These are phyloP conservation scores for Anorthoa munda DNA, from an alignment of 2,888 invertebrate species.

Conservation along the genomic window DNA sequence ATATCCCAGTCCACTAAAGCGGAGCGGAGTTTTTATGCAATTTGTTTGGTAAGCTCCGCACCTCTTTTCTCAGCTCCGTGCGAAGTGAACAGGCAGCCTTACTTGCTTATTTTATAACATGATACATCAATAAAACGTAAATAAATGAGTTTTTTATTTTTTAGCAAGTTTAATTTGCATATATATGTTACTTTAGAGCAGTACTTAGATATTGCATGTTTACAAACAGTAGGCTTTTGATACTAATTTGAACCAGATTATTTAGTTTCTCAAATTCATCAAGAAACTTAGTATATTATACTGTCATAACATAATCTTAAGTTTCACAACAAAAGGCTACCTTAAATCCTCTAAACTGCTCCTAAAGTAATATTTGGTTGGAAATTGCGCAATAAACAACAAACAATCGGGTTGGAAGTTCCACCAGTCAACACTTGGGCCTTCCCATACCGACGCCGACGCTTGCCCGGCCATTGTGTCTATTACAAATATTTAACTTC, in stretches of 20 bases:
- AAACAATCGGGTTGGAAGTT: constrained; percentile 25
- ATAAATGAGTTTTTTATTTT: constrained; percentile 6
- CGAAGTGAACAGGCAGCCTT: no score
- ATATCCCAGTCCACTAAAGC: no score
- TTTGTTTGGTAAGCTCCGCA: no score
- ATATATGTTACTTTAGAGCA: neutral
- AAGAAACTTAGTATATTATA: neutral
- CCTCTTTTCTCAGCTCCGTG: no score
- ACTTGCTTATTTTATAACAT: neutral
- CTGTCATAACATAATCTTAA: neutral
- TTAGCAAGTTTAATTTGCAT: neutral
- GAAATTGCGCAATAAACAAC: constrained; percentile 6
- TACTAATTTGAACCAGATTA: neutral
- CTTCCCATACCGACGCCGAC: neutral
- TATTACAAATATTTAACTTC: constrained; percentile 25
- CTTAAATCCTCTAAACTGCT: constrained; percentile 4
- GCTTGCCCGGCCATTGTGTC: constrained; percentile 13
- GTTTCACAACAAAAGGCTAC: neutral
- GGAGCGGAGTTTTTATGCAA: no score
- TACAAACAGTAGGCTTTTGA: neutral
- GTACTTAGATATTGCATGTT: neutral
- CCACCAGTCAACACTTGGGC: constrained; percentile 14
- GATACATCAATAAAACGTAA: neutral
- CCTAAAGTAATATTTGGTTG: constrained; percentile 20
- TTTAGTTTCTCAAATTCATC: neutral